Base-by-base conservation (phyloP, 2,113 vertebrate genomes). In the Oophaga pumilio region DNA sequence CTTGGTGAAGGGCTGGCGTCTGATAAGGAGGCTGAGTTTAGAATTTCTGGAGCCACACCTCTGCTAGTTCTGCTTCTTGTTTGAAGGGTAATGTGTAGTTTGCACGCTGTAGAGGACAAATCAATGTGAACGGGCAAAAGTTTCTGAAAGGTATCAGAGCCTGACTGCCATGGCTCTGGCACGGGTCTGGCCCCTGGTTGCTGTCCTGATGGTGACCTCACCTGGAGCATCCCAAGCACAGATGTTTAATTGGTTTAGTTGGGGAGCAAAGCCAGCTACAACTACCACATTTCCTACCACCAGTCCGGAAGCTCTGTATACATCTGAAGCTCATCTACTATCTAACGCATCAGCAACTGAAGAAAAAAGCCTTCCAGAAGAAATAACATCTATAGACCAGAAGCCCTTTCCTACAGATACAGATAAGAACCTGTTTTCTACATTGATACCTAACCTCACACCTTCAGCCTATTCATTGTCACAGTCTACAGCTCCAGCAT, bases 161-260 rank as follows among this genome's bases (percentile, higher is more conserved):
- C 80, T 60, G 69, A 1, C 0, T n/a, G 0, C 49, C 0, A 86
- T 86, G 82, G 93, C 94, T 91, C 89, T 92, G 69, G 90, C 88
- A 0, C 90, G 91, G 81, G 90, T 88, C 84, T 90, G 74, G 84
- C 4, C 56, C 64, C n/a, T 92, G 89, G 88, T 90, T 49, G 80
- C 95, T 91, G 90, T 94, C 87, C 80, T 94, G 22, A 49, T 95
- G 86, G 81, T 94, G 76, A 90, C 90, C 89, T 94, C 87, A 87
- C 90, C 93, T 56, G 91, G 89, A 88, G 81, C 64, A 59, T 91
- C 94, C 0, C 43, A 94, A 33, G 91, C 91, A 0, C 89, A 92
- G 59, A 92, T 95, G 90, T 87, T 85, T 18, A 20, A 28, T 18
- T 91, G 93, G 93, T 43, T 13, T 91, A 91, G 49, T 26, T 95